Base-by-base conservation (phyloP, 2,888 invertebrate species). In the Sympetrum striolatum region DNA sequence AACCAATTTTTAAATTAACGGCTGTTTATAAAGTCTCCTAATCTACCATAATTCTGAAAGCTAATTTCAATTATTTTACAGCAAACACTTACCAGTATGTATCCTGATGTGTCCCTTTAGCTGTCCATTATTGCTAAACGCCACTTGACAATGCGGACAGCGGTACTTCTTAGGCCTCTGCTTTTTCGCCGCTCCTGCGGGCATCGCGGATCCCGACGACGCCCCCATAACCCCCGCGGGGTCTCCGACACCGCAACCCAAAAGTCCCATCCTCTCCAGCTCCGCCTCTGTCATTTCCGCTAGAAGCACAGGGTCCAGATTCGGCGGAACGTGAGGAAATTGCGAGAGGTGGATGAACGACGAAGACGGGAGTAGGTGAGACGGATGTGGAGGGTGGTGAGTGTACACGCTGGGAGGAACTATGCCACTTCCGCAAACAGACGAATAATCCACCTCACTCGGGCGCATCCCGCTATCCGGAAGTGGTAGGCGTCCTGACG, bases 111-210 rank as follows among this genome's bases (percentile, higher is more conserved):
- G 98, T 25, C 98, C 98, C 93, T 97, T 98, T 0, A 98, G 94
- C 92, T 98, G 98, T 0, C 98, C 98, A 93, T 98, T 98, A 93
- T 98, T 98, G n/a, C 98, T 98, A 93, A 98, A 98, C 0, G 97
- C 98, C 0, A 98, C 97, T 92, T 97, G 96, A 93, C 98, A 98
- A 92, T 98, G 97, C 0, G 97, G 93, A 91, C 94, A 94, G n/a
- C 93, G 92, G 91, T 94, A 94, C 91, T 93, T 92, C 91, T 94
- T 94, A 0, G 94, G 94, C 80, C 94, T 91, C 90, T 93, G 94
- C 90, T 93, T 92, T 91, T 92, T 92, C 22, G 91, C 91, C n/a
- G 31, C 18, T 12, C 35, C 91, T 22, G 22, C 15, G 25, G 39
- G 25, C 15, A 31, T 15, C 5, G 58, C 31, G 10, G 35, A 25